phyloP scores from a whole-genome alignment of 2,888 invertebrate species.

The Zygaena filipendulae region DNA sequence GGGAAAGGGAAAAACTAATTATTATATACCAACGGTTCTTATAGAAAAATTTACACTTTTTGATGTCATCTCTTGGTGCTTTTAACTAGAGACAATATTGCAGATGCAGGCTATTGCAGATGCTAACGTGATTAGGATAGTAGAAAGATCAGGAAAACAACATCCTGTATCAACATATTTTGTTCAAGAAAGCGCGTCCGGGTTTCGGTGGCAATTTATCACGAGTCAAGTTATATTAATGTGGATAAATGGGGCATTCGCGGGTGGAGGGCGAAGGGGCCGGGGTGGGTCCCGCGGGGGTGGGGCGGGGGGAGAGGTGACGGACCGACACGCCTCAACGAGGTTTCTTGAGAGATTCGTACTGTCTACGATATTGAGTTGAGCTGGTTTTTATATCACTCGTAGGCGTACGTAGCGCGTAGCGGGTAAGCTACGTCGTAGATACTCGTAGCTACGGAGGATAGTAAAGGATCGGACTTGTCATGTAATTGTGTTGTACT shows the following conservation, averaged over 20 bases:
- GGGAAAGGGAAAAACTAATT: too few species aligned
- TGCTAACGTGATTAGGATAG: too few species aligned
- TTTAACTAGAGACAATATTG: too few species aligned
- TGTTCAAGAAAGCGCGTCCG: constrained; percentile 60
- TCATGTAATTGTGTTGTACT: too few species aligned
- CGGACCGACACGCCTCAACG: constrained; percentile 17
- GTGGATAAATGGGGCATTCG: constrained; percentile 51
- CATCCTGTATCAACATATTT: constrained; percentile 47
- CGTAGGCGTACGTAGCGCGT: background rate
- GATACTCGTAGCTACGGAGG: too few species aligned
- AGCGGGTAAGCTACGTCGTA: background rate
- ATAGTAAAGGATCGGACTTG: too few species aligned
- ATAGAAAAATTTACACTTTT: too few species aligned
- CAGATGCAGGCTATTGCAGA: too few species aligned
- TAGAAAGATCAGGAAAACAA: too few species aligned
- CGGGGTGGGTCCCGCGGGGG: constrained; percentile 16
- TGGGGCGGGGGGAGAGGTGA: constrained; percentile 20
- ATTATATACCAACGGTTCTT: too few species aligned
- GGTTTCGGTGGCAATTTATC: constrained; percentile 61
- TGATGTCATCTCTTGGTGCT: too few species aligned
- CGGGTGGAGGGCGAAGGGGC: constrained; percentile 15
- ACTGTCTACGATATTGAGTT: too few species aligned
- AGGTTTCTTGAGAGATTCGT: constrained; percentile 13
- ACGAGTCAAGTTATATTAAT: constrained; percentile 65
- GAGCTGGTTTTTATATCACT: constrained; percentile 22